A percentile compares a stretch with the other conserved stretches of the same genome.
Conservation (phyloP, 2,113 vertebrate genomes). For the Oxyruncus cristatus region DNA sequence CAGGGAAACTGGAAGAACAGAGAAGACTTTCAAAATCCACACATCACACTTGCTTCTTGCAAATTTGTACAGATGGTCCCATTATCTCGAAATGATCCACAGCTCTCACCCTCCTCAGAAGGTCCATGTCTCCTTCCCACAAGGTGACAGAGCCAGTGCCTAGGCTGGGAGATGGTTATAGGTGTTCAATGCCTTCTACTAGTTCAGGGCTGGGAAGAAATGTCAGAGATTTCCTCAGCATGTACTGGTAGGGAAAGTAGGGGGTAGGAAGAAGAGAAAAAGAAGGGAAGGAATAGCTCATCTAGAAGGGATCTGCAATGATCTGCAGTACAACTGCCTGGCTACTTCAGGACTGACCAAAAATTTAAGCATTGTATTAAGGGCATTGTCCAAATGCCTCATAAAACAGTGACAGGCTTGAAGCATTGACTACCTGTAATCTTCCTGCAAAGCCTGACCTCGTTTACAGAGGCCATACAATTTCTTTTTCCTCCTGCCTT, state of each 20-base stretch:
- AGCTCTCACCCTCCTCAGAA: not conserved
- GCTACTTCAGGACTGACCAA: not conserved
- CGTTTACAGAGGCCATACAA: fast-evolving
- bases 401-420: not conserved
- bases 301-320: not conserved
- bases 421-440: not conserved
- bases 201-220: not conserved
- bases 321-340: not conserved
- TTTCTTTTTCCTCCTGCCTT: not conserved
- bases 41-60: not conserved
- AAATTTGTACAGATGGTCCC: not conserved
- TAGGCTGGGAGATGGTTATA: not conserved
- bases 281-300: not conserved
- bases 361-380: not conserved
- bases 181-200: not conserved
- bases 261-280: fast-evolving
- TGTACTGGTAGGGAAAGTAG: not conserved
- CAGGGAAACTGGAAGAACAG: not conserved
- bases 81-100: not conserved
- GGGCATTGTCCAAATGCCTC: not conserved
- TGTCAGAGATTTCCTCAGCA: not conserved
- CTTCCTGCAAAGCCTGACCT: not conserved
- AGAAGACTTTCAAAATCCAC: not conserved
- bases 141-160: not conserved
- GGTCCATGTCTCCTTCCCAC: not conserved